Evolutionary conservation across 2,888 invertebrate species (phyloP).

Genomic region (Polylopha cassiicola): DNA sequence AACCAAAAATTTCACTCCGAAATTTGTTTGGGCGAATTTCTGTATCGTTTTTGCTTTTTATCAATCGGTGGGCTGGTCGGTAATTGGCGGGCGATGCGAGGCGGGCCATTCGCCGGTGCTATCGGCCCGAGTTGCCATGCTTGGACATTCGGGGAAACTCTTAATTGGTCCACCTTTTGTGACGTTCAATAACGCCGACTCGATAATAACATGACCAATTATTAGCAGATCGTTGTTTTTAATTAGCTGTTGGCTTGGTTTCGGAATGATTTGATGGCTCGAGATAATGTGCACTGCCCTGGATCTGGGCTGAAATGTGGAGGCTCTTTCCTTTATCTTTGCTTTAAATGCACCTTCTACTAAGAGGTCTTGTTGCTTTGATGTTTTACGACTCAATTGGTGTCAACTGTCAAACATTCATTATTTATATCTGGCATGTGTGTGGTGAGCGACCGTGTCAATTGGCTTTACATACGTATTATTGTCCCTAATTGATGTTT

Average conservation of each 20-base stretch:
- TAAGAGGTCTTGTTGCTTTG: no score
- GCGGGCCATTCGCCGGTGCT: conserved; percentile 67
- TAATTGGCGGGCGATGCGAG: conserved; percentile 65
- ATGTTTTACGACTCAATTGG: no score
- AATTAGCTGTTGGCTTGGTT: conserved; percentile 53
- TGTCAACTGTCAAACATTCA: no score
- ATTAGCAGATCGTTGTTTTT: conserved; percentile 68
- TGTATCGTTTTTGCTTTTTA: conserved; percentile 43
- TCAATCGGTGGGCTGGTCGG: conserved; percentile 61
- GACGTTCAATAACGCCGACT: conserved; percentile 69
- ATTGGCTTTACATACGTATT: no score
- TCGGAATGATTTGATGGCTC: conserved; percentile 31
- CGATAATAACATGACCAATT: conserved; percentile 68
- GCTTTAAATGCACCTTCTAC: neutral
- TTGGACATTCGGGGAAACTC: conserved; percentile 72
- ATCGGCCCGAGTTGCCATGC: conserved; percentile 69
- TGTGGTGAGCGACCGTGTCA: no score
- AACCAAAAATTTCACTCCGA: conserved; percentile 69
- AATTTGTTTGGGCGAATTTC: conserved; percentile 41
- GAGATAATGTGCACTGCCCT: conserved; percentile 1
- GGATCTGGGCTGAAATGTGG: neutral
- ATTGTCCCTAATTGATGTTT: no score
- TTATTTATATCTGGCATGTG: no score
- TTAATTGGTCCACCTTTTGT: conserved; percentile 75
- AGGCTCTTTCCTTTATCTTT: neutral